Evolutionary conservation across 2,797 vertebrate species (phyloP).

Genomic region (Sebastes taczanowskii): DNA sequence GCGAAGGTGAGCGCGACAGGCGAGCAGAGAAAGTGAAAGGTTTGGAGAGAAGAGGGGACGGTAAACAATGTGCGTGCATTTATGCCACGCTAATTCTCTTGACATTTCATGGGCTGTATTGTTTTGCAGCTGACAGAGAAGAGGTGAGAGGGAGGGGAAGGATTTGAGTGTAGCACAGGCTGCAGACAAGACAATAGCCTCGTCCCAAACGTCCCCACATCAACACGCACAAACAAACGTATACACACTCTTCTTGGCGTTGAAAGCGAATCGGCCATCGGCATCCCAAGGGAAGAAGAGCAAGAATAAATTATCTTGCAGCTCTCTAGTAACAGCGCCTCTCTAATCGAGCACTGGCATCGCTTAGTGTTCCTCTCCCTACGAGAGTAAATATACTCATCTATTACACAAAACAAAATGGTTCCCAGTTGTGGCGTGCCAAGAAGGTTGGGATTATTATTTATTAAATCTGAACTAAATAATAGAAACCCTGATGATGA

Average conservation of each 20-base stretch:
- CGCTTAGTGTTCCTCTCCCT: slow-evolving; percentile 58
- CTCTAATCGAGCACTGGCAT: slow-evolving; percentile 70
- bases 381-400: slow-evolving; percentile 72
- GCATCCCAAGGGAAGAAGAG: slow-evolving; percentile 50
- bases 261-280: slow-evolving; percentile 48
- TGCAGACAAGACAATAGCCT: slow-evolving; percentile 46
- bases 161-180: slow-evolving; percentile 36
- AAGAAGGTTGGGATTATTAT: slow-evolving; percentile 55
- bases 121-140: slow-evolving; percentile 45
- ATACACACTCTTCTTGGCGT: slow-evolving; percentile 17
- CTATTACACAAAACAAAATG: slow-evolving; percentile 71
- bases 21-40: slow-evolving; percentile 32
- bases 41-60: slow-evolving; percentile 19
- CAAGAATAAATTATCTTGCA: slow-evolving; percentile 68
- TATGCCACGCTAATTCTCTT: slow-evolving; percentile 66
- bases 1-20: slow-evolving; percentile 46
- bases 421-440: slow-evolving; percentile 47
- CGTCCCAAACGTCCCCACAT: slow-evolving; percentile 37
- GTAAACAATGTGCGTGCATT: slow-evolving; percentile 58
- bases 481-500: slow-evolving; percentile 26
- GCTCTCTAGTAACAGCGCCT: slow-evolving; percentile 72
- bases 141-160: slow-evolving; percentile 37
- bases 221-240: slow-evolving; percentile 13
- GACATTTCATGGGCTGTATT: slow-evolving; percentile 61
- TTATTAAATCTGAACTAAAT: slow-evolving; percentile 61